A percentile compares a stretch with the other conserved stretches of the same genome.
Evolutionary conservation across 2,113 vertebrate species (phyloP).

Genomic region (Pelecanus crispus): DNA sequence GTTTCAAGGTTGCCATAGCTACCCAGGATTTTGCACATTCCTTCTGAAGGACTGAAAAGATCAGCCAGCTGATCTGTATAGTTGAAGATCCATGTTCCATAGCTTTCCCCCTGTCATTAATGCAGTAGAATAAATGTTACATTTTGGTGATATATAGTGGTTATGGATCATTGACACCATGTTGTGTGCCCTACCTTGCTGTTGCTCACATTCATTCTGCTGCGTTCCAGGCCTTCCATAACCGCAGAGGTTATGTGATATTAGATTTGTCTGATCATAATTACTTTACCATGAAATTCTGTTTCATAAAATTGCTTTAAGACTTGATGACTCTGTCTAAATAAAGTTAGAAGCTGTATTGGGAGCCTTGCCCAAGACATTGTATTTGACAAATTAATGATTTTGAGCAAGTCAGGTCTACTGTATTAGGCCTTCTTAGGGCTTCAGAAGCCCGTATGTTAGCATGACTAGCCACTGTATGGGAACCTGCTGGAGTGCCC

Average conservation of each 20-base stretch:
- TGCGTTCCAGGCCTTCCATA: neutral
- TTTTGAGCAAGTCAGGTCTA: neutral
- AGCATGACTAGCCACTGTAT: neutral
- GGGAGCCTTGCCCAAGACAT: neutral
- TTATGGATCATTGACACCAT: neutral
- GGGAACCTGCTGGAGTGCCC: neutral
- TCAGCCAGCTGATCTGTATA: neutral
- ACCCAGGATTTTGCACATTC: neutral
- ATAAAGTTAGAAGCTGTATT: neutral
- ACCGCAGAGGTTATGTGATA: neutral
- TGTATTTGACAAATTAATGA: neutral
- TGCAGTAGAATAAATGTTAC: neutral
- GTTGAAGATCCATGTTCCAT: neutral
- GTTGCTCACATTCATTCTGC: neutral
- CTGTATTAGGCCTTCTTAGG: neutral
- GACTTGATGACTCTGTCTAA: fast-evolving
- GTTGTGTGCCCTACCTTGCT: neutral
- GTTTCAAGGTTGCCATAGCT: neutral
- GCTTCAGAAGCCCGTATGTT: neutral
- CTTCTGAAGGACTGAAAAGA: neutral
- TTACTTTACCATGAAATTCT: neutral
- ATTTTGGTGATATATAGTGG: neutral
- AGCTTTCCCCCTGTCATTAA: neutral
- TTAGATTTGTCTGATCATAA: neutral
- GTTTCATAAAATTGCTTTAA: neutral